These are phyloP conservation scores for Hypotaenidia okinawae DNA, from an alignment of 2,797 vertebrate genomes.

Conservation along the genomic window DNA sequence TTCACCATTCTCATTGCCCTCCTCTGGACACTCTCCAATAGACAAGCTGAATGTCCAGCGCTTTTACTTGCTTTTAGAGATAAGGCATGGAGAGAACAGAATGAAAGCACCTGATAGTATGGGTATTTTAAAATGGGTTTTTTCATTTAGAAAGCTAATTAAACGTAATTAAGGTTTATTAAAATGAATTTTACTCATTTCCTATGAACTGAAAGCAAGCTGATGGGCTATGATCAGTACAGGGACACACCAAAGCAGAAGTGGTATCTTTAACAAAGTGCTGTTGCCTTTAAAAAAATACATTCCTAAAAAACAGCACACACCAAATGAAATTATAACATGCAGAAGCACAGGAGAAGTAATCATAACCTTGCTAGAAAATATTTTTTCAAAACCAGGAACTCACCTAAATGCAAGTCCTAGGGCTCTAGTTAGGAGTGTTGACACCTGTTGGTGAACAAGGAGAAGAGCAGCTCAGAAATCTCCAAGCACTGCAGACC, in stretches of 20 bases:
- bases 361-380: background rate
- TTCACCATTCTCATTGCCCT: too few relatives aligned
- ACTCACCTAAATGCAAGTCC: background rate
- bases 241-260: background rate
- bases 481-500: background rate
- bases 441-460: background rate
- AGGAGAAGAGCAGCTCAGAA: background rate
- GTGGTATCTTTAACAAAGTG: background rate
- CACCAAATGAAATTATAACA: background rate
- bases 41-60: background rate
- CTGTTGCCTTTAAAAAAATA: background rate
- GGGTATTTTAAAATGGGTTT: background rate
- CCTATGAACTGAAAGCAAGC: background rate
- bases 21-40: background rate
- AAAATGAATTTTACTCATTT: background rate
- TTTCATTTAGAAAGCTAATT: background rate
- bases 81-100: background rate
- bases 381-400: background rate
- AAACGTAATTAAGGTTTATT: background rate
- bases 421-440: fast-evolving
- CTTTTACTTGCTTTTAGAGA: background rate
- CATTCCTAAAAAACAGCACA: background rate
- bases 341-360: background rate
- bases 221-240: background rate
- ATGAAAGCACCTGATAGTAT: background rate